A percentile compares a stretch with the other conserved stretches of the same genome.
Evolutionary conservation across 2,888 invertebrate genomes (phyloP).

Genomic region (Camponotus fellah): DNA sequence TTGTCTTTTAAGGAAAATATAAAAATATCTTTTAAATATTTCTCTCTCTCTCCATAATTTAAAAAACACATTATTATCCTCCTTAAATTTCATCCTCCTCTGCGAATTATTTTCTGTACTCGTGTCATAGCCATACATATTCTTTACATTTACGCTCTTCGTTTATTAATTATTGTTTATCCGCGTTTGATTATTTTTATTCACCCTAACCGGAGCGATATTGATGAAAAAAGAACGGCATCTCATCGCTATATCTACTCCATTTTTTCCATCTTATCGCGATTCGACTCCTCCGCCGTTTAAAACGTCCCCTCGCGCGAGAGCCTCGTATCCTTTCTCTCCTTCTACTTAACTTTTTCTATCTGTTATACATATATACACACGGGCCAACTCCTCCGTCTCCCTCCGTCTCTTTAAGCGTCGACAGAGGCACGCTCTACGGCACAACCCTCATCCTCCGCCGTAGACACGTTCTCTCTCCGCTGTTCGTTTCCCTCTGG

Average conservation of each 20-base stretch:
- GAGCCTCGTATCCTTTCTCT: constrained; percentile 59
- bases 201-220: background rate
- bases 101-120: background rate
- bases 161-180: background rate
- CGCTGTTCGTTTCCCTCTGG: constrained; percentile 72
- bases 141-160: no score
- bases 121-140: background rate
- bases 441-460: constrained; percentile 54
- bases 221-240: background rate
- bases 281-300: constrained; percentile 39
- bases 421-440: constrained; percentile 59
- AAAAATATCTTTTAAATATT: background rate
- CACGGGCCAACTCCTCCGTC: constrained; percentile 35
- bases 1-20: background rate
- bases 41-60: background rate
- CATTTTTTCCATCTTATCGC: constrained; percentile 39
- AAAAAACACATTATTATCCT: background rate
- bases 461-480: constrained; percentile 66
- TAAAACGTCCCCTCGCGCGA: constrained; percentile 13
- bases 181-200: constrained; percentile 5
- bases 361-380: constrained; percentile 45
- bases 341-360: constrained; percentile 49
- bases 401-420: constrained; percentile 45
- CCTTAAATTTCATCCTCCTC: background rate
- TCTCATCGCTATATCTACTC: constrained; percentile 29